phyloP scores from a whole-genome alignment of 2,113 vertebrate species.

The Gasterosteus aculeatus region DNA sequence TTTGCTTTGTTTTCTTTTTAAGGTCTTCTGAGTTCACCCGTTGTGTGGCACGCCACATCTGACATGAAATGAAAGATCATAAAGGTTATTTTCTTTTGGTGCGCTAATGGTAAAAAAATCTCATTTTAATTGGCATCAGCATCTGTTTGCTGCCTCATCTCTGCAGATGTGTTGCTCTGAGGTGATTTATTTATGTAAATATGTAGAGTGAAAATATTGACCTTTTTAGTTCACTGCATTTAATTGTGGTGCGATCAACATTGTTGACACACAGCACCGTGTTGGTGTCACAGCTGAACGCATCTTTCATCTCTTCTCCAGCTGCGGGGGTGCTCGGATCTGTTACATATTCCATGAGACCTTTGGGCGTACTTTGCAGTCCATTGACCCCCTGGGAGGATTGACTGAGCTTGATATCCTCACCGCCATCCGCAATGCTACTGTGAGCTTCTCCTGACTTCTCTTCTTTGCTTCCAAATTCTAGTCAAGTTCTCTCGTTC shows the following conservation, averaged over 20 bases:
- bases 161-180: constrained; percentile 19
- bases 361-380: constrained; percentile 85
- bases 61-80: not conserved
- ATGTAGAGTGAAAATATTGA: constrained; percentile 58
- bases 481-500: constrained; percentile 19
- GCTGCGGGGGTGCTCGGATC: constrained; percentile 84
- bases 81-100: constrained; percentile 19
- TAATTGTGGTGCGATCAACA: constrained; percentile 42
- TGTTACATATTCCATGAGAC: constrained; percentile 88
- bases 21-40: not conserved
- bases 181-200: constrained; percentile 55
- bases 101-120: constrained; percentile 38
- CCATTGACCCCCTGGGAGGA: constrained; percentile 84
- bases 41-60: constrained; percentile 20
- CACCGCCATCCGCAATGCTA: constrained; percentile 85
- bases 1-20: not conserved
- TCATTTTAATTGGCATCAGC: constrained; percentile 27
- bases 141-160: constrained; percentile 38
- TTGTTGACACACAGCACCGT: constrained; percentile 25
- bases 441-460: constrained; percentile 54
- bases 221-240: constrained; percentile 60
- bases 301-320: constrained; percentile 52
- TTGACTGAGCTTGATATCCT: constrained; percentile 82
- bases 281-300: constrained; percentile 36
- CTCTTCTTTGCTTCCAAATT: constrained; percentile 16